Conservation (phyloP, 2,113 vertebrate species). For the Gadus chalcogrammus region DNA sequence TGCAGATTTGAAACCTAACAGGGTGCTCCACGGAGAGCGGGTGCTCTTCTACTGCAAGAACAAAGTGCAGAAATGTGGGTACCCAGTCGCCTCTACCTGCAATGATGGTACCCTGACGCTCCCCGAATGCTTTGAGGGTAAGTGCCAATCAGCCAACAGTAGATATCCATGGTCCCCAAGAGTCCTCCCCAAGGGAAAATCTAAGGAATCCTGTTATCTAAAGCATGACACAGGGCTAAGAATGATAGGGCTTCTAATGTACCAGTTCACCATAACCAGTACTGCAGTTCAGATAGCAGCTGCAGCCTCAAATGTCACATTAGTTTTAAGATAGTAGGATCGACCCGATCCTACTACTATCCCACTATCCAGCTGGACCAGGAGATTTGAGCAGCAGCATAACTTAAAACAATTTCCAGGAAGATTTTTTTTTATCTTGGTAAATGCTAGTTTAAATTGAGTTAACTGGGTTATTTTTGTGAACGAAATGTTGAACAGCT, state of each 20-base stretch:
- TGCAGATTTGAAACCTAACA: constrained; percentile 73
- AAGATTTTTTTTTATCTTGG: no score
- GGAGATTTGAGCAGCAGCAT: no score
- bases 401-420: no score
- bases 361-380: no score
- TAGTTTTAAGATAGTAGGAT: no score
- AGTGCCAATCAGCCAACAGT: constrained; percentile 13
- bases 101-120: constrained; percentile 75
- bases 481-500: no score
- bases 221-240: neutral
- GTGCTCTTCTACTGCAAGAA: constrained; percentile 85
- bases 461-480: no score
- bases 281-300: no score
- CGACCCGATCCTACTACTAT: no score
- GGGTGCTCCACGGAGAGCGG: constrained; percentile 75
- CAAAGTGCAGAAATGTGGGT: constrained; percentile 79
- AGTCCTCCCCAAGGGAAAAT: neutral
- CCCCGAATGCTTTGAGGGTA: constrained; percentile 83
- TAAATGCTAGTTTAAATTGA: no score
- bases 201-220: neutral
- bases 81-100: constrained; percentile 73
- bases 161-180: neutral
- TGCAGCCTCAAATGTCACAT: no score
- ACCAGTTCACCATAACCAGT: no score
- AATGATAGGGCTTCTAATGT: neutral